phyloP scores from a whole-genome alignment of 2,113 vertebrate genomes.

The Nerophis lumbriciformis region DNA sequence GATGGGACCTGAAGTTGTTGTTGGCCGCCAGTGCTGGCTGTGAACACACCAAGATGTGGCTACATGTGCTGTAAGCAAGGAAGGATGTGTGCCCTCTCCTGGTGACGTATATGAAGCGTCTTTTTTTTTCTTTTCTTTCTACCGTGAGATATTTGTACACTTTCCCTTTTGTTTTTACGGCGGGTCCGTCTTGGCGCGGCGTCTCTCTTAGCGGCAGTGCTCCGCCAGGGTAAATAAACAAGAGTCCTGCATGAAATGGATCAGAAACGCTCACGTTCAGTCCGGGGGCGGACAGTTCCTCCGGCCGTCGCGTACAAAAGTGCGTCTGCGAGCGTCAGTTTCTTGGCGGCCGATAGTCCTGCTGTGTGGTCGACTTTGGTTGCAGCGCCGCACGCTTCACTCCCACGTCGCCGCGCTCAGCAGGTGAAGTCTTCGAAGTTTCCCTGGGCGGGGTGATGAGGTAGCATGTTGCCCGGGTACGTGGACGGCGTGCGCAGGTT shows the following conservation, averaged over 20 bases:
- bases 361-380: conserved; percentile 66
- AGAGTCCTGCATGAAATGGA: conserved; percentile 49
- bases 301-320: conserved; percentile 40
- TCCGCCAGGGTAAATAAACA: conserved; percentile 51
- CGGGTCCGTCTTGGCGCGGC: conserved; percentile 47
- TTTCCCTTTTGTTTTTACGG: conserved; percentile 30
- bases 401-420: conserved; percentile 66
- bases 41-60: conserved; percentile 45
- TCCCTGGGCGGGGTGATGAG: conserved; percentile 94
- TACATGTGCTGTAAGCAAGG: conserved; percentile 67
- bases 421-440: conserved; percentile 99
- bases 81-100: conserved; percentile 45
- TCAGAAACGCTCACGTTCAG: not conserved
- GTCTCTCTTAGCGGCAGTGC: conserved; percentile 64
- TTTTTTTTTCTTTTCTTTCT: conserved; percentile 34
- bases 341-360: conserved; percentile 40
- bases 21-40: conserved; percentile 42
- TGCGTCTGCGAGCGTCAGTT: conserved; percentile 40
- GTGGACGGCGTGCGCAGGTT: conserved; percentile 88
- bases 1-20: conserved; percentile 59
- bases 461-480: conserved; percentile 97
- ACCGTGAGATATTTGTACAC: conserved; percentile 45
- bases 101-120: conserved; percentile 39
- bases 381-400: conserved; percentile 48
- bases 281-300: conserved; percentile 23